Conservation (phyloP, 2,113 vertebrate species). For the Ceratotherium simum region DNA sequence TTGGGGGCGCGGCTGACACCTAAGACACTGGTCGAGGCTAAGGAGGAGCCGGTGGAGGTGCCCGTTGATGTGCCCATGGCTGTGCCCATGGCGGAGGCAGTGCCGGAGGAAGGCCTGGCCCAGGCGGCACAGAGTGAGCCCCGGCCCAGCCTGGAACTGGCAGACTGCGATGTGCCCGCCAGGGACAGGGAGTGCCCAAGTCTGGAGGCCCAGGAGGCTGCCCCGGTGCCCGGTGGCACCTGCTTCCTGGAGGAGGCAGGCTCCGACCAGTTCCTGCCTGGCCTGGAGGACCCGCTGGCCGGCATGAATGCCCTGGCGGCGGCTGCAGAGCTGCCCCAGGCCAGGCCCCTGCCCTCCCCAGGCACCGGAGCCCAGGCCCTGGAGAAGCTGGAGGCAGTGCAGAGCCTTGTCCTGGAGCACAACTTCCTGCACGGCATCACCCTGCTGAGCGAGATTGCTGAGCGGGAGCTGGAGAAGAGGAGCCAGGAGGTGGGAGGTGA, state of each 20-base stretch:
- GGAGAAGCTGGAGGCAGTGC: slow-evolving; percentile 80
- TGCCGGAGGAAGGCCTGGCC: slow-evolving; percentile 40
- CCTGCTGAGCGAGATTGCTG: slow-evolving; percentile 95
- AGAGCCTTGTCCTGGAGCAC: slow-evolving; percentile 84
- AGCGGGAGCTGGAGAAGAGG: slow-evolving; percentile 92
- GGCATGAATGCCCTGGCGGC: slow-evolving; percentile 95
- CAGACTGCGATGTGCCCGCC: neutral
- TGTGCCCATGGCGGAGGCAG: neutral
- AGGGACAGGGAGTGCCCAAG: slow-evolving; percentile 70
- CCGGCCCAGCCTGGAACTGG: slow-evolving; percentile 78
- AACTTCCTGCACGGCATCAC: slow-evolving; percentile 95
- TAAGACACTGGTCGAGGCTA: slow-evolving; percentile 78
- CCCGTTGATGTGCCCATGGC: slow-evolving; percentile 47
- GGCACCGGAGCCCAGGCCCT: slow-evolving; percentile 56
- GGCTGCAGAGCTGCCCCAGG: slow-evolving; percentile 94
- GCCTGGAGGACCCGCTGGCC: slow-evolving; percentile 93
- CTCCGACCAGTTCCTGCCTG: slow-evolving; percentile 72
- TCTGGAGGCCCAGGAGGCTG: slow-evolving; percentile 69
- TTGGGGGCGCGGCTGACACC: slow-evolving; percentile 65
- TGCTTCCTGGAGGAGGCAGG: slow-evolving; percentile 77
- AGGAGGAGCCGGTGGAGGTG: slow-evolving; percentile 82
- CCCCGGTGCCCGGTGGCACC: slow-evolving; percentile 71
- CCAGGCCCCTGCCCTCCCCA: slow-evolving; percentile 85
- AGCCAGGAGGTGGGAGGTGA: slow-evolving; percentile 88
- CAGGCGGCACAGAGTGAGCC: slow-evolving; percentile 2